Conservation (phyloP, 2,113 vertebrate species). For the Rhizomys pruinosus region DNA sequence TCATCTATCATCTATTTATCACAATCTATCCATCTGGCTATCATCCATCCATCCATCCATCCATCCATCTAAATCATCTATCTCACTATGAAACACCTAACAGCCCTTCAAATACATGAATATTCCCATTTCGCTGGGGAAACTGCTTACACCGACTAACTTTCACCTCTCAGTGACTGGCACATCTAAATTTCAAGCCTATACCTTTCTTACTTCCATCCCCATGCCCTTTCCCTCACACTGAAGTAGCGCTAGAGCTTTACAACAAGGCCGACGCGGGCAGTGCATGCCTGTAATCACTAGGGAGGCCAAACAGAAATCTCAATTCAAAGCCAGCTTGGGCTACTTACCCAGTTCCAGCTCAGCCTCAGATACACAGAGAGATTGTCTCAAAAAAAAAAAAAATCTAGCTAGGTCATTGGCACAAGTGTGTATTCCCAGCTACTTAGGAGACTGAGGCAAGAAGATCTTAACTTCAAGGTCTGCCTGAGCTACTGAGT, state of each 20-base stretch:
- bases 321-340: not conserved
- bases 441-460: not conserved
- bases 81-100: constrained; percentile 11
- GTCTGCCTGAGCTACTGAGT: not conserved
- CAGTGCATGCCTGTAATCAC: not conserved
- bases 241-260: not conserved
- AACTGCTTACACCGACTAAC: not conserved
- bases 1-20: not conserved
- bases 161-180: not conserved
- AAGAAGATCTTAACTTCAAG: not conserved
- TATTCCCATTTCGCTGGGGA: not conserved
- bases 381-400: not conserved
- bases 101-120: not conserved
- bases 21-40: too few species aligned
- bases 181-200: not conserved
- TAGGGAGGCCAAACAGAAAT: not conserved
- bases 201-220: not conserved
- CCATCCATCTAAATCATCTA: too few species aligned
- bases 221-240: not conserved
- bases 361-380: not conserved
- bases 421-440: not conserved
- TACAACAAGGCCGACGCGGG: not conserved
- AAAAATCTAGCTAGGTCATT: not conserved
- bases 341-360: not conserved
- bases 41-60: too few species aligned